These are phyloP conservation scores for Cheirogaleus major DNA, from an alignment of 2,797 vertebrate species.

Conservation along the genomic window DNA sequence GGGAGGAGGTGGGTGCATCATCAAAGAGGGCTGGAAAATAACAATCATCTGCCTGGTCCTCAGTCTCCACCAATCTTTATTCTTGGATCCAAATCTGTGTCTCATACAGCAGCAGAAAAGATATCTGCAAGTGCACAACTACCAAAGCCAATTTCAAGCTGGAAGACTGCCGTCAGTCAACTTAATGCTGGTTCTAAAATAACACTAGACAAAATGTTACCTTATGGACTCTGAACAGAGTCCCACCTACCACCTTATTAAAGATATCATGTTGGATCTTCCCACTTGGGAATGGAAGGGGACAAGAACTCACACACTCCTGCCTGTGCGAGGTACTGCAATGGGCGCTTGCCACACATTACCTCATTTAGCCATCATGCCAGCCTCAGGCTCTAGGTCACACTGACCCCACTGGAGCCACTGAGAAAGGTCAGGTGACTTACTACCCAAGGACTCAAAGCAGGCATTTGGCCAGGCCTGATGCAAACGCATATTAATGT, in stretches of 20 bases:
- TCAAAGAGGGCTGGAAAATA: slow-evolving; percentile 13
- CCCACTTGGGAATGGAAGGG: background rate
- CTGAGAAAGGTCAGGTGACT: background rate
- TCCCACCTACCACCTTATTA: slow-evolving; percentile 33
- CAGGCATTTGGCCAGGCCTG: background rate
- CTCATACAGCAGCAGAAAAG: slow-evolving; percentile 63
- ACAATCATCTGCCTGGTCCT: slow-evolving; percentile 15
- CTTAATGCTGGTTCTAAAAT: slow-evolving; percentile 43
- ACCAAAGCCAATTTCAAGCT: slow-evolving; percentile 66
- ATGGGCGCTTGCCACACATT: background rate
- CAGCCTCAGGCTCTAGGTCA: background rate
- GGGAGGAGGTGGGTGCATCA: background rate
- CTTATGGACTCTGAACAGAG: slow-evolving; percentile 14
- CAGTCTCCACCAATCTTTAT: slow-evolving; percentile 54
- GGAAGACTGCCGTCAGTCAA: slow-evolving; percentile 61
- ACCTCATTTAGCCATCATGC: background rate
- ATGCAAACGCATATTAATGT: background rate
- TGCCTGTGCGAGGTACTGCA: background rate
- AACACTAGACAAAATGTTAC: slow-evolving; percentile 17
- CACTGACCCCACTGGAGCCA: background rate
- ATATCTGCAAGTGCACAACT: slow-evolving; percentile 62
- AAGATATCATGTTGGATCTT: background rate
- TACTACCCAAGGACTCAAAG: background rate
- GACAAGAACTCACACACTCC: background rate
- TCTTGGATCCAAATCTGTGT: slow-evolving; percentile 66